A percentile compares a stretch with the other conserved stretches of the same genome.
phyloP scores from a whole-genome alignment of 1,140 invertebrate species.

The Philaenus spumarius region DNA sequence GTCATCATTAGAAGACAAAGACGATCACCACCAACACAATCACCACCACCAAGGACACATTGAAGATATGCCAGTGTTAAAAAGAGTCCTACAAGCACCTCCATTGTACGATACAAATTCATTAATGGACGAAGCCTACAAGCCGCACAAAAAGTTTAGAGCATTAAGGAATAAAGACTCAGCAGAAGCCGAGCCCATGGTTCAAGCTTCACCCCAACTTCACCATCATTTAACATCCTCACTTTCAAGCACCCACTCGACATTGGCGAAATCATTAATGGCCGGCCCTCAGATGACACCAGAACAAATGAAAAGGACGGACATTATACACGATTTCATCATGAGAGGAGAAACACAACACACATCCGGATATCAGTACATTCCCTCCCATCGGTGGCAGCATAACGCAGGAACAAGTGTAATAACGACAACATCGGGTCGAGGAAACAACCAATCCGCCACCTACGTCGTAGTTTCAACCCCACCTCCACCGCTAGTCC shows the following conservation, averaged over 20 bases:
- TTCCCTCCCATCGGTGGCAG: constrained; percentile 18
- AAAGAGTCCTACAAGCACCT: constrained; percentile 83
- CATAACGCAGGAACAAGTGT: constrained; percentile 25
- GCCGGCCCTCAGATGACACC: constrained; percentile 81
- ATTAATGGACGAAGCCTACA: constrained; percentile 90
- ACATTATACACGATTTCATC: constrained; percentile 84
- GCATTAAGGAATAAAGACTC: constrained; percentile 69
- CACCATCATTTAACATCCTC: constrained; percentile 46
- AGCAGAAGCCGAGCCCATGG: constrained; percentile 60
- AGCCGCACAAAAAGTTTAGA: constrained; percentile 91
- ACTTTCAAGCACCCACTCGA: constrained; percentile 77
- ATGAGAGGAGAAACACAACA: constrained; percentile 58
- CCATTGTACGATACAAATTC: constrained; percentile 82
- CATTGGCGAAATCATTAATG: constrained; percentile 78
- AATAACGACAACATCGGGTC: constrained; percentile 33
- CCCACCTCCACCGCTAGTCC: constrained; percentile 23
- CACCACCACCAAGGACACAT: constrained; percentile 44
- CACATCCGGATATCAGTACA: constrained; percentile 23
- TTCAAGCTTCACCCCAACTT: constrained; percentile 38
- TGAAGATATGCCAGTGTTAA: constrained; percentile 90
- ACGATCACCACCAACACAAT: constrained; percentile 47
- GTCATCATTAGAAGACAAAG: constrained; percentile 74
- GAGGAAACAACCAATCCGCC: constrained; percentile 24
- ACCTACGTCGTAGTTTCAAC: constrained; percentile 29
- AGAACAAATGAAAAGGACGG: constrained; percentile 80